phyloP scores from a whole-genome alignment of 2,797 vertebrate genomes.

The Gallinago stenura region DNA sequence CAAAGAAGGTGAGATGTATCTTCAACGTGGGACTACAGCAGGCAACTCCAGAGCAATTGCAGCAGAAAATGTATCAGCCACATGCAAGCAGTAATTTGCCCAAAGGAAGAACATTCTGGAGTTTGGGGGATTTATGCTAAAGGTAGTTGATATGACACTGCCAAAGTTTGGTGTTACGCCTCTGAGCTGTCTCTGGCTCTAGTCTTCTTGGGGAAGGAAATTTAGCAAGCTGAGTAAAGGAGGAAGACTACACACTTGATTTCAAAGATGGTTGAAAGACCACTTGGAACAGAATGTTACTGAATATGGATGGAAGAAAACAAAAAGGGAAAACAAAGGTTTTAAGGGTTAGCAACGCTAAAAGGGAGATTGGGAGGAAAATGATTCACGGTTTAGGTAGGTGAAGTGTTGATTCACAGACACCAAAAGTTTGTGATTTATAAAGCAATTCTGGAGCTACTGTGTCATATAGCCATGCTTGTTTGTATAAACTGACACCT shows the following conservation, averaged over 20 bases:
- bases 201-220: neutral
- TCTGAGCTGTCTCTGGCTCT: neutral
- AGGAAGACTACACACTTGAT: neutral
- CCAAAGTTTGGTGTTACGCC: neutral
- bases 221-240: neutral
- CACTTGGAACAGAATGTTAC: neutral
- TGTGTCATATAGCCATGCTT: fast-evolving
- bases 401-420: neutral
- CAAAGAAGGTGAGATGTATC: neutral
- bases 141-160: neutral
- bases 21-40: neutral
- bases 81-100: neutral
- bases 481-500: neutral
- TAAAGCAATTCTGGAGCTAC: neutral
- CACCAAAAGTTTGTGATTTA: neutral
- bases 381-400: neutral
- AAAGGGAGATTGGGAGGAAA: neutral
- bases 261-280: neutral
- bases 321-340: neutral
- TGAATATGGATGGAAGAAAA: neutral
- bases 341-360: neutral
- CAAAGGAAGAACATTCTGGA: neutral
- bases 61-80: neutral
- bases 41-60: neutral
- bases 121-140: neutral